These are phyloP conservation scores for Dynastes tityus DNA, from an alignment of 2,888 invertebrate species.

Conservation along the genomic window DNA sequence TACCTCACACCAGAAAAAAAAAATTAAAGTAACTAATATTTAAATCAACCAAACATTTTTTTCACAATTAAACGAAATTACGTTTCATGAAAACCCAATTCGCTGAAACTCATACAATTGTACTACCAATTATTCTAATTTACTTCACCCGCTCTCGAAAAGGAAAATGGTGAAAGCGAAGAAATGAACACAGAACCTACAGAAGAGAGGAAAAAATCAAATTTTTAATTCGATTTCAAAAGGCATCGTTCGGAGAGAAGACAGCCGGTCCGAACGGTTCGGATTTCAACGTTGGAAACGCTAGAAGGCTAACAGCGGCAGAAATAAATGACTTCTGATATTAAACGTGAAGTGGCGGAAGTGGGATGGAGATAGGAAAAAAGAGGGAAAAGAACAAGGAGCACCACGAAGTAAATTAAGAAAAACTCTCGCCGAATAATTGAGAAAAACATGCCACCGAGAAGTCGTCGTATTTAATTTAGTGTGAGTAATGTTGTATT, in stretches of 20 bases:
- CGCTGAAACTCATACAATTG: too few relatives aligned
- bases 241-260: not conserved
- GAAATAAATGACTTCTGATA: too few relatives aligned
- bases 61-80: too few relatives aligned
- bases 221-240: conserved; percentile 3
- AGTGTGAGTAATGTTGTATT: not conserved
- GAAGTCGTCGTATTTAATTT: not conserved
- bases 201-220: not conserved
- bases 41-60: too few relatives aligned
- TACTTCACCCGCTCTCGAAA: too few relatives aligned
- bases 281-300: not conserved
- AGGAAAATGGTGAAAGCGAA: too few relatives aligned
- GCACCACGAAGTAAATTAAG: conserved; percentile 8
- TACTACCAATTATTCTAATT: too few relatives aligned
- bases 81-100: too few relatives aligned
- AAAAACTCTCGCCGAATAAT: conserved; percentile 4
- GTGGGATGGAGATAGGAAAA: not conserved
- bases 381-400: not conserved
- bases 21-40: too few relatives aligned
- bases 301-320: not conserved
- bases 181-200: too few relatives aligned
- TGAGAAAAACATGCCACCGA: conserved; percentile 21
- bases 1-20: too few relatives aligned
- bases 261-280: too few relatives aligned
- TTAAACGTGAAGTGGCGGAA: not conserved